These are phyloP conservation scores for Chionis minor DNA, from an alignment of 2,113 vertebrate genomes.

Conservation along the genomic window DNA sequence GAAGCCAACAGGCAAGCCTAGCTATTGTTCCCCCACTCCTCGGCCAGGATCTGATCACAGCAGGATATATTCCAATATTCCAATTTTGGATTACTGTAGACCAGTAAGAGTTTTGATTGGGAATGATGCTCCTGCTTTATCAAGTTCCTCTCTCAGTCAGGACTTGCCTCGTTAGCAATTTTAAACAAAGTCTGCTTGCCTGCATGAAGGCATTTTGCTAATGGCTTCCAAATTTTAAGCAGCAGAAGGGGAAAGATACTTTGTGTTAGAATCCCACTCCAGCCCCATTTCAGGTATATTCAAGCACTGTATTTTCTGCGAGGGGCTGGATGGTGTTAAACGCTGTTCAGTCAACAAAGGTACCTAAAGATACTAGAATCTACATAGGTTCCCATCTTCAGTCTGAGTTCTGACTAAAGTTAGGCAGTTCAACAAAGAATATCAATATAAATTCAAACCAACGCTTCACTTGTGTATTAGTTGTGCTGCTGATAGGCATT, in stretches of 20 bases:
- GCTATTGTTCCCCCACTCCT: fast-evolving
- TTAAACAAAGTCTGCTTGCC: not conserved
- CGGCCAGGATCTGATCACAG: not conserved
- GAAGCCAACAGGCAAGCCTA: not conserved
- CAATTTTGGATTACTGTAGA: not conserved
- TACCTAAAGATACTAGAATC: not conserved
- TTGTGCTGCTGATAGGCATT: not conserved
- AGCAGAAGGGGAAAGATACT: not conserved
- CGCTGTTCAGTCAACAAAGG: not conserved
- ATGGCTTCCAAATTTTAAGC: not conserved
- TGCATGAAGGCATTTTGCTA: not conserved
- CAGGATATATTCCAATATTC: not conserved
- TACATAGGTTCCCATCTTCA: not conserved
- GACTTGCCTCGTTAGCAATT: not conserved
- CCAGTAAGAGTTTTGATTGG: not conserved
- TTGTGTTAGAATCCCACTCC: not conserved
- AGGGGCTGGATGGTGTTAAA: not conserved
- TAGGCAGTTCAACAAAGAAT: not conserved
- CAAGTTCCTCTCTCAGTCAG: not conserved
- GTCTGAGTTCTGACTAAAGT: not conserved
- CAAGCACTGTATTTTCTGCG: not conserved
- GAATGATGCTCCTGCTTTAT: not conserved
- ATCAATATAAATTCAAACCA: not conserved
- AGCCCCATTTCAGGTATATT: not conserved
- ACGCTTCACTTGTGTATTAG: not conserved